Evolutionary conservation across 1,140 invertebrate species (phyloP), one percentile per base, ranked within the genome.

Genomic region (Mylabris phalerata): DNA sequence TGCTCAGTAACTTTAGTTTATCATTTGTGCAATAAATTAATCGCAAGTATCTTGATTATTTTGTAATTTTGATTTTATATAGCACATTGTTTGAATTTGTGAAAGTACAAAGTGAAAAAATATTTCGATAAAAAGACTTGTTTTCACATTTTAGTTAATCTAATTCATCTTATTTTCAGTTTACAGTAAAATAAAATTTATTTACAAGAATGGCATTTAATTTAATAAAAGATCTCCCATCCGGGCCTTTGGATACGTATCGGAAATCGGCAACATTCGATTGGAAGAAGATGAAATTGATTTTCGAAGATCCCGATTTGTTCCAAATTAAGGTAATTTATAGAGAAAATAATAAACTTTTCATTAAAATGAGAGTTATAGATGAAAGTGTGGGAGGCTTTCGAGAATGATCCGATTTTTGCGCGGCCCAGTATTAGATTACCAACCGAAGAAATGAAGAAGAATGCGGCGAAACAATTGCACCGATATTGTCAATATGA

Each of bases 391-490:
- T 95, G 89, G 87, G 80, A 84, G 25, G 84, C 83, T 3, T 71
- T 97, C 39, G 84, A 92, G 75, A 84, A 78, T n/a, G 88, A 94
- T 73, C 87, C 90, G 4, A 66, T 88, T 0, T 98, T 97, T 72
- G 79, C 82, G 39, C 77, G 79, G 63, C 67, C 75, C 24, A 69
- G 72, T 3, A 75, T 80, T 5, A 75, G 77, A n/a, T 79, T 82
- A 9, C 75, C 80, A 4, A 72, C 89, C n/a, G 88, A 93, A 55
- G 88, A 95, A 68, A 77, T 82, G 61, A 83, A 88, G 71, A 77
- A 79, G 47, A 69, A 79, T 56, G 80, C 82, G 5, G 81, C 86
- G 48, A 69, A 80, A 61, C 82, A 85, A 73, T 73, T 87, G 41
- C 75, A 80, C 61, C 78, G 82, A 42, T 74, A 69, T 61, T 50